Conservation (phyloP, 2,888 invertebrate genomes). For the Apamea monoglypha region DNA sequence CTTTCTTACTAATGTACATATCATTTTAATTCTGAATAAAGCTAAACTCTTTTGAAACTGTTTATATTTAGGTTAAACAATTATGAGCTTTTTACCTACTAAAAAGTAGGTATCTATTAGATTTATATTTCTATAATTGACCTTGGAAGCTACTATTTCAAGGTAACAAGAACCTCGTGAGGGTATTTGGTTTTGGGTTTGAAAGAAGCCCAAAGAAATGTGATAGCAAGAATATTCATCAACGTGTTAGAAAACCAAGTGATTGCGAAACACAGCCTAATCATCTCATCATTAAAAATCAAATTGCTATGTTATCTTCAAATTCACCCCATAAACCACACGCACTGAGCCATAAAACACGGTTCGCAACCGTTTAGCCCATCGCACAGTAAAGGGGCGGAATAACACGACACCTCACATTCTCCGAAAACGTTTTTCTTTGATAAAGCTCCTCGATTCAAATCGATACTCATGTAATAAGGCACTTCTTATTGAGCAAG, state of each 20-base stretch:
- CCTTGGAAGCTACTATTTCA: background rate
- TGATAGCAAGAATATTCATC: background rate
- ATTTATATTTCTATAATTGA: constrained; percentile 12
- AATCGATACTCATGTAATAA: constrained; percentile 62
- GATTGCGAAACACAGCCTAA: background rate
- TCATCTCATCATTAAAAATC: constrained; percentile 1
- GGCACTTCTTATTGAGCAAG: constrained; percentile 60
- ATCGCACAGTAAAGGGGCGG: constrained; percentile 25
- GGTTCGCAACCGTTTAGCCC: constrained; percentile 35
- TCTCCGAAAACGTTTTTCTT: constrained; percentile 44
- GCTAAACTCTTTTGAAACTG: too few species aligned
- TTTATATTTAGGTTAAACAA: constrained; percentile 7
- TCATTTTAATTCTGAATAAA: too few species aligned
- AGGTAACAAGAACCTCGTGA: background rate
- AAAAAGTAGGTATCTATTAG: background rate
- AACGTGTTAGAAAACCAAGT: constrained; percentile 5
- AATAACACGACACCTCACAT: constrained; percentile 44
- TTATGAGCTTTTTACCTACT: background rate
- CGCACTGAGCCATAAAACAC: constrained; percentile 42
- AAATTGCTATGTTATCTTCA: constrained; percentile 32
- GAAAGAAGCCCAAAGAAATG: background rate
- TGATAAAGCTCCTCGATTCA: constrained; percentile 45
- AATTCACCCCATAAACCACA: constrained; percentile 51
- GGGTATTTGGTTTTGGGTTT: background rate
- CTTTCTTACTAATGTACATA: too few species aligned